Conservation (phyloP, 2,888 invertebrate species). For the Anarsia innoxiella region DNA sequence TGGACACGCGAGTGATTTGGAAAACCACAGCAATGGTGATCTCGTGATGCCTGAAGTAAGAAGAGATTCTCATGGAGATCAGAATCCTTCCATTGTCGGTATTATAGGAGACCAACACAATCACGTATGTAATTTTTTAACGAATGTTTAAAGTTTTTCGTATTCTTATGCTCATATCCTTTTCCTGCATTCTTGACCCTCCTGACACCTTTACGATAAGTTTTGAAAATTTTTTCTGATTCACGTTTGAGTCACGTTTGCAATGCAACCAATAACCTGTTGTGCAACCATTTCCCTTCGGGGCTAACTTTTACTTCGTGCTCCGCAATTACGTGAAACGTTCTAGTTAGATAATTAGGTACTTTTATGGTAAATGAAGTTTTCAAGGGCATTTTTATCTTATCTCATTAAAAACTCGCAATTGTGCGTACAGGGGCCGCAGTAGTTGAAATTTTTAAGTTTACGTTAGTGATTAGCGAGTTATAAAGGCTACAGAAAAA, state of each 20-base stretch:
- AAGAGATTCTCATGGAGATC: conserved; percentile 56
- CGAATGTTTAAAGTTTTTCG: not conserved
- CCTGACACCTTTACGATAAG: conserved; percentile 9
- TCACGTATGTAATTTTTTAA: conserved; percentile 55
- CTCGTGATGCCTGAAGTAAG: conserved; percentile 31
- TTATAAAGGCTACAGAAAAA: conserved; percentile 10
- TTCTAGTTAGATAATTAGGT: conserved; percentile 7
- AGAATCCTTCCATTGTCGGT: conserved; percentile 67
- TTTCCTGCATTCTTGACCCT: conserved; percentile 9
- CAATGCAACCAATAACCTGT: too few species aligned
- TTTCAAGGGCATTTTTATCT: conserved; percentile 46
- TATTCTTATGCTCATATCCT: conserved; percentile 4
- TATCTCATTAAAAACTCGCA: conserved; percentile 40
- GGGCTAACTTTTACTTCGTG: conserved; percentile 6
- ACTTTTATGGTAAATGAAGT: conserved; percentile 12
- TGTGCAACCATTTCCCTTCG: conserved; percentile 1
- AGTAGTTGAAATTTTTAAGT: conserved; percentile 39
- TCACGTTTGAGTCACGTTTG: conserved; percentile 5
- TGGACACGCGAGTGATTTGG: conserved; percentile 31
- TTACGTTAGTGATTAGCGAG: conserved; percentile 39
- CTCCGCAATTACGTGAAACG: conserved; percentile 1
- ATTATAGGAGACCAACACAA: conserved; percentile 70
- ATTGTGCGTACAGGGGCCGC: conserved; percentile 35
- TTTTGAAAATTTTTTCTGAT: conserved; percentile 2
- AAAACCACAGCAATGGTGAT: conserved; percentile 26